Evolutionary conservation across 2,113 vertebrate species (phyloP).

Genomic region (Gadus chalcogrammus): DNA sequence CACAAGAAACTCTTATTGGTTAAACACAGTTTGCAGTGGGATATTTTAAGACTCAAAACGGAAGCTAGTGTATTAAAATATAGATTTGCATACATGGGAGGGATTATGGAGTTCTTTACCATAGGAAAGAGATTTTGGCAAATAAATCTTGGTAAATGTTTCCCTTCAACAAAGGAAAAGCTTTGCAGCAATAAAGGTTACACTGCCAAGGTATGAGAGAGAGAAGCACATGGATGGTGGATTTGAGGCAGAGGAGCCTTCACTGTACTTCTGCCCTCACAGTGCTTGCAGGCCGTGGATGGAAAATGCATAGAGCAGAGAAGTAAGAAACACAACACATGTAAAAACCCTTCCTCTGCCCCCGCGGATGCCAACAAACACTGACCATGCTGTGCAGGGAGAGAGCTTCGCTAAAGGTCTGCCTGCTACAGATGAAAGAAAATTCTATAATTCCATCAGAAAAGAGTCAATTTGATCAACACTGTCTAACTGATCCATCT

Average conservation of each 20-base stretch:
- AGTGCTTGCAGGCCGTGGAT: conserved; percentile 24
- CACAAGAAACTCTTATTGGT: conserved; percentile 27
- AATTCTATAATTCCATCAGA: neutral
- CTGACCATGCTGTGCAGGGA: conserved; percentile 30
- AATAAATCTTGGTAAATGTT: conserved; percentile 60
- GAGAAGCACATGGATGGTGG: conserved; percentile 20
- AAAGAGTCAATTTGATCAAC: conserved; percentile 6
- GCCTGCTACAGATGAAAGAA: conserved; percentile 25
- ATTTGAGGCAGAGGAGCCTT: conserved; percentile 37
- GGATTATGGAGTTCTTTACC: conserved; percentile 67
- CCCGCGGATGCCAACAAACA: conserved; percentile 1
- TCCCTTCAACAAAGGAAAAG: conserved; percentile 57
- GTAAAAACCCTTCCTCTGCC: neutral
- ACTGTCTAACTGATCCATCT: neutral
- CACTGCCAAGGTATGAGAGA: conserved; percentile 44
- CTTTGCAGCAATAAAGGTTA: conserved; percentile 45
- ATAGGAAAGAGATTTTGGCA: conserved; percentile 73
- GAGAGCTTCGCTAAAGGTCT: conserved; percentile 48
- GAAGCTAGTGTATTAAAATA: conserved; percentile 67
- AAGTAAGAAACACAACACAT: conserved; percentile 34
- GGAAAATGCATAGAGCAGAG: conserved; percentile 18
- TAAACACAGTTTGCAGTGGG: conserved; percentile 45
- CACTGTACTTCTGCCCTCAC: conserved; percentile 37
- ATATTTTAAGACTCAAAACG: conserved; percentile 49
- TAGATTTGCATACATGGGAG: conserved; percentile 66